phyloP scores from a whole-genome alignment of 2,797 vertebrate species.

The Falco biarmicus region DNA sequence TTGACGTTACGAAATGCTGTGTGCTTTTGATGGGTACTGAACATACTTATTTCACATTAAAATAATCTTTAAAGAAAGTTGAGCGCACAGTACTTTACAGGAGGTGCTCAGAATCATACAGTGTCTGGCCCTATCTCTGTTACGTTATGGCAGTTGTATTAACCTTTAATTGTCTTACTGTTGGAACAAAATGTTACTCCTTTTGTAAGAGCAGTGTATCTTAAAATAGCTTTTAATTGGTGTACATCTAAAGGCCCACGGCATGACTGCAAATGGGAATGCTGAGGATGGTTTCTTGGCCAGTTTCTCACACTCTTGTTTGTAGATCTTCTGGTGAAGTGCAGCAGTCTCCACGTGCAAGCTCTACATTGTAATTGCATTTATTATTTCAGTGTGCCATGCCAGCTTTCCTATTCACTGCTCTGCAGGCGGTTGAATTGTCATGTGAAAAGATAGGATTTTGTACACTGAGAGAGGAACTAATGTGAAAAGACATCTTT shows the following conservation, averaged over 20 bases:
- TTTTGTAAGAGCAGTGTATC: slow-evolving; percentile 40
- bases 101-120: background rate
- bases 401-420: slow-evolving; percentile 1
- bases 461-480: slow-evolving; percentile 38
- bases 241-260: slow-evolving; percentile 36
- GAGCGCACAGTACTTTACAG: slow-evolving; percentile 21
- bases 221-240: slow-evolving; percentile 47
- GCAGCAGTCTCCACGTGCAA: background rate
- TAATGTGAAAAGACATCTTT: slow-evolving; percentile 59
- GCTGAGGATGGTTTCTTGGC: background rate
- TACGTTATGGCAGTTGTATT: slow-evolving; percentile 39
- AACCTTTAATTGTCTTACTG: slow-evolving; percentile 51
- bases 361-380: background rate
- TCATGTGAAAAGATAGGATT: slow-evolving; percentile 46
- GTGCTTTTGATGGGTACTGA: slow-evolving; percentile 27
- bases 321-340: slow-evolving; percentile 12
- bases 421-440: slow-evolving; percentile 31
- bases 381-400: slow-evolving; percentile 29
- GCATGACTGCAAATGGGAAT: background rate
- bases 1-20: background rate
- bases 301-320: background rate
- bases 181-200: slow-evolving; percentile 47
- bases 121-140: slow-evolving; percentile 40
- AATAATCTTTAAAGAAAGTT: slow-evolving; percentile 1
- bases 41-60: background rate